Base-by-base conservation (phyloP, 2,113 vertebrate genomes). In the Chloroceryle aenea region DNA sequence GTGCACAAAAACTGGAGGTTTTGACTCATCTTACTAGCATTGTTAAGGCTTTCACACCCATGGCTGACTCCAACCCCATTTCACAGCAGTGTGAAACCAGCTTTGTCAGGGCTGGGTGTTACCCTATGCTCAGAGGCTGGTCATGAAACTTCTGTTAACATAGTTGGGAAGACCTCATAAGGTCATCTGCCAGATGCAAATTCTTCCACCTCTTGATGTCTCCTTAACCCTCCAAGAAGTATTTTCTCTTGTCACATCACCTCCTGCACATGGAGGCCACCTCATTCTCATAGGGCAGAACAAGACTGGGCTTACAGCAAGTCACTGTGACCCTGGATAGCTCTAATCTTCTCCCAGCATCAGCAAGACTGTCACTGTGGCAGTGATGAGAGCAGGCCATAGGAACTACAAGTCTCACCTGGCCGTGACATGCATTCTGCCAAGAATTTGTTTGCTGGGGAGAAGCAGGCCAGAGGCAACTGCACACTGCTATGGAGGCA, bases 351-450 rank as follows among this genome's bases (percentile, higher is more conserved):
- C 26, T 85, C 48, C 53, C 53, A 82, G 1, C 2, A 34, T 8
- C 32, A 79, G 6, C 1, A 8, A 64, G 30, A 45, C 9, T 18
- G 14, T 18, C 27, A 30, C 23, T 8, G 9, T 34, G 42, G 25
- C 25, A 63, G 36, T 2, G 26, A 30, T n/a, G 14, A 55, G 32
- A 32, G 14, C 64, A 82, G 22, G 23, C 29, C n/a, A 53, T 1
- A 50, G 26, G 17, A 58, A 27, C 14, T 36, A 34, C 27, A 25
- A 29, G 5, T 14, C 26, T n/a, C 10, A 42, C 14, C 13, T 19
- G 19, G 16, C 38, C 30, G 16, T 7, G 12, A 10, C 1, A 2
- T 6, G 8, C 21, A 53, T 3, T 3, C 18, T 40, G 18, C 29
- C 63, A 56, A 53, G 27, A 23, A 48, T 22, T 74, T 62, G 16